Evolutionary conservation across 2,888 invertebrate species (phyloP).

Genomic region (Zaprionus lineosus): DNA sequence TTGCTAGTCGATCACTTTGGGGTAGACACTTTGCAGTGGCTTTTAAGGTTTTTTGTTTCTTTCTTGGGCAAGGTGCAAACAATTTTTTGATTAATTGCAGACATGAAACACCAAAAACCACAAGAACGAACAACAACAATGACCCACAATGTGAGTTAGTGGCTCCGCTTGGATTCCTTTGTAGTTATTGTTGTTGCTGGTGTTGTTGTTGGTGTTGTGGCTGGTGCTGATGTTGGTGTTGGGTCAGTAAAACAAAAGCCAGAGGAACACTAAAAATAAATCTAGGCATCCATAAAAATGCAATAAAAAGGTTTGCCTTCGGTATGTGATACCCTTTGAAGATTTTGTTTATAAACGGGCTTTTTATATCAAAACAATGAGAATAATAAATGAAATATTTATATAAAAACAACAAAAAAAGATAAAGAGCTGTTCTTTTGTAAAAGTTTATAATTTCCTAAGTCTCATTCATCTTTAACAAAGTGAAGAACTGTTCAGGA

Average conservation of each 20-base stretch:
- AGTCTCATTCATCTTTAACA: no score
- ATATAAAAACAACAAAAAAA: no score
- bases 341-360: slow-evolving; percentile 4
- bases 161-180: slow-evolving; percentile 37
- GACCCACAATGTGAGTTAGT: slow-evolving; percentile 18
- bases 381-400: slow-evolving; percentile 11
- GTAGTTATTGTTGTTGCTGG: no score
- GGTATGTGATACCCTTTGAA: slow-evolving; percentile 11
- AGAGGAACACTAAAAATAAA: slow-evolving; percentile 49
- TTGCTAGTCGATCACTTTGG: no score
- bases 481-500: no score
- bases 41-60: neutral
- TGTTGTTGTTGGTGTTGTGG: no score
- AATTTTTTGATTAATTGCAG: slow-evolving; percentile 70
- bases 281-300: slow-evolving; percentile 65
- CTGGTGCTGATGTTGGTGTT: no score
- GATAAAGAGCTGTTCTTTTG: no score
- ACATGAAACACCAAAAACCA: slow-evolving; percentile 41
- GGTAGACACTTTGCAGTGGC: neutral
- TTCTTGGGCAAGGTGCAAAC: slow-evolving; percentile 59
- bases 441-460: no score
- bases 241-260: slow-evolving; percentile 57
- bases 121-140: slow-evolving; percentile 12
- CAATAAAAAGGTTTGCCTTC: slow-evolving; percentile 53
- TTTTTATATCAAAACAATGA: slow-evolving; percentile 12